Conservation (phyloP, 1,140 invertebrate genomes). For the Aphaenogaster ashmeadi region DNA sequence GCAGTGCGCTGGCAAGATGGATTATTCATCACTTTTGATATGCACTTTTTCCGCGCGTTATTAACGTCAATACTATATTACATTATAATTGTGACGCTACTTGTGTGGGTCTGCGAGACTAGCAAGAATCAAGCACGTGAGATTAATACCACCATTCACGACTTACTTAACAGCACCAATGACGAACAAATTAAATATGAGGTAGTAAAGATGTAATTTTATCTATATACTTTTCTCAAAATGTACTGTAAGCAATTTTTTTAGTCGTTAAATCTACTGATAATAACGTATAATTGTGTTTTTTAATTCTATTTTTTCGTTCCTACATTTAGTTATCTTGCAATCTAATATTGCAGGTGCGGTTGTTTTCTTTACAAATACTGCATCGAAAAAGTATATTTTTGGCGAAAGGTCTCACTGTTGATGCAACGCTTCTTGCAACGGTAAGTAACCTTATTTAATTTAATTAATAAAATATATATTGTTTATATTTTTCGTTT, state of each 20-base stretch:
- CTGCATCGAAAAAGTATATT: background rate
- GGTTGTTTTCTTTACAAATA: slow-evolving; percentile 12
- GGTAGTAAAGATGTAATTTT: background rate
- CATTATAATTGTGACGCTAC: background rate
- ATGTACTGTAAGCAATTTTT: background rate
- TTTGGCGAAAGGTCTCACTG: background rate
- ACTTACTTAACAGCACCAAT: background rate
- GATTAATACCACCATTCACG: background rate
- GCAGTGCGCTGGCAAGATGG: background rate
- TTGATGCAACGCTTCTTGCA: background rate
- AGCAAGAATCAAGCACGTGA: background rate
- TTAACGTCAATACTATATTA: background rate
- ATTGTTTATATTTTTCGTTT: background rate
- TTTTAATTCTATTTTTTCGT: background rate
- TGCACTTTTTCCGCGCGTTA: background rate
- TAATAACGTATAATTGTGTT: background rate
- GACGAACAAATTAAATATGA: background rate
- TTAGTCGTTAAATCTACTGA: background rate
- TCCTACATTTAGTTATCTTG: background rate
- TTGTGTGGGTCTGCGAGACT: background rate
- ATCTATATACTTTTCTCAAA: background rate
- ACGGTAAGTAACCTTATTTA: background rate
- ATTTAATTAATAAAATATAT: background rate
- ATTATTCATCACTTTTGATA: background rate
- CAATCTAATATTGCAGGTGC: background rate